A percentile compares a stretch with the other conserved stretches of the same genome.
Evolutionary conservation across 2,888 invertebrate species (phyloP).

Genomic region (Noctua fimbriata): DNA sequence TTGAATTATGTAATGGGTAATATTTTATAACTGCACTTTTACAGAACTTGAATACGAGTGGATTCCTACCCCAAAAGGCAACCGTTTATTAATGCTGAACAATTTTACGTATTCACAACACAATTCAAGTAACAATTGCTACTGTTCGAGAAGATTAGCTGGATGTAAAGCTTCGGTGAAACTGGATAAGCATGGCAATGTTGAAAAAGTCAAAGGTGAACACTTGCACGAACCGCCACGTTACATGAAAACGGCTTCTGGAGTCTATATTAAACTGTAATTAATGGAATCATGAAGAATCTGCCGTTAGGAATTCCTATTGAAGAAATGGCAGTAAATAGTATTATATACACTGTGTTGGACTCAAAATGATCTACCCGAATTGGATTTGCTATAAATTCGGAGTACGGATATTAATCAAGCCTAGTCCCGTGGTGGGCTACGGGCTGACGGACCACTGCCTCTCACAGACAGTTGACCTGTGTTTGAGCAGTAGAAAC

Average conservation of each 20-base stretch:
- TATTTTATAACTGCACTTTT: background rate
- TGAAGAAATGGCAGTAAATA: background rate
- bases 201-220: slow-evolving; percentile 14
- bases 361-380: background rate
- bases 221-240: slow-evolving; percentile 22
- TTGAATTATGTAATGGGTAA: background rate
- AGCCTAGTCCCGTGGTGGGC: background rate
- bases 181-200: slow-evolving; percentile 13
- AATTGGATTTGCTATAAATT: background rate
- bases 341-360: background rate
- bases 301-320: background rate
- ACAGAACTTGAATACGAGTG: slow-evolving; percentile 14
- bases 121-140: background rate
- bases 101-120: slow-evolving; percentile 30
- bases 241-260: slow-evolving; percentile 13
- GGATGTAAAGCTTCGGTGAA: slow-evolving; percentile 28
- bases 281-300: background rate
- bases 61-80: slow-evolving; percentile 23
- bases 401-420: background rate
- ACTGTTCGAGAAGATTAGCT: slow-evolving; percentile 17
- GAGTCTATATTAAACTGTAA: slow-evolving; percentile 25
- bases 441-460: background rate
- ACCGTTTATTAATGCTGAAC: slow-evolving; percentile 18
- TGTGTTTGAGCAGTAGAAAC: background rate
- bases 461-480: background rate